Base-by-base conservation (phyloP, 2,797 vertebrate species). In the Furcifer pardalis region DNA sequence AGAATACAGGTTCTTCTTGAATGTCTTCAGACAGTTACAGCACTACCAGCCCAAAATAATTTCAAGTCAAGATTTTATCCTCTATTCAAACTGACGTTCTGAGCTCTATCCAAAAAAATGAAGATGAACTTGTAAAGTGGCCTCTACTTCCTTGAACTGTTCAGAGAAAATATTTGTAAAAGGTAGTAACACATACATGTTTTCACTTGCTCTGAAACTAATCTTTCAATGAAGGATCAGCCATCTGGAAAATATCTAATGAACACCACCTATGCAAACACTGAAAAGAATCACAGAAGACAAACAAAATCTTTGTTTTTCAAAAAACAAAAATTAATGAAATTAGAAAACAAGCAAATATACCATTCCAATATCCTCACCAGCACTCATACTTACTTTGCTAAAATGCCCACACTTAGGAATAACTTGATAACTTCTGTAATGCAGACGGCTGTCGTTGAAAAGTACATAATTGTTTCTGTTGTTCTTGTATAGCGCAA, bases 381-480 rank as follows among this genome's bases (percentile, higher is more conserved):
- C 77, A 86, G 63, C 85, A 79, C 78, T 88, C 82, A 81, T 90
- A 97, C 97, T 96, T 95, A 99, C 99, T 96, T 98, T 56, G 97
- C 86, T 93, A 99, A 95, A 96, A 99, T 98, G 83, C 95, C 97
- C 88, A 98, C 65, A 32, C 98, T 99, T 77, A 99, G 87, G 40
- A 98, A 83, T 78, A 99, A 84, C 86, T 99, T 99, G 86, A 98
- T 97, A 79, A 99, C 95, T 91, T 99, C 98, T 0, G 98, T 93
- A 82, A 98, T 73, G 90, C 97, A 99, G 60, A 99, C 98, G 0
- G 98, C 99, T 0, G 98, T 99, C 0, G 98, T 98, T 63, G 98
- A 98, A 87, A 98, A 99, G 95, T 99, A 99, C 85, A 99, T 91
- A 0, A 97, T 96, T 1, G 92, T 89, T 7, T 95, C 94, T 17